A percentile compares a stretch with the other conserved stretches of the same genome.
These are phyloP conservation scores for Chaetogeoica ovagalla DNA, from an alignment of 2,888 invertebrate species.

Conservation along the genomic window DNA sequence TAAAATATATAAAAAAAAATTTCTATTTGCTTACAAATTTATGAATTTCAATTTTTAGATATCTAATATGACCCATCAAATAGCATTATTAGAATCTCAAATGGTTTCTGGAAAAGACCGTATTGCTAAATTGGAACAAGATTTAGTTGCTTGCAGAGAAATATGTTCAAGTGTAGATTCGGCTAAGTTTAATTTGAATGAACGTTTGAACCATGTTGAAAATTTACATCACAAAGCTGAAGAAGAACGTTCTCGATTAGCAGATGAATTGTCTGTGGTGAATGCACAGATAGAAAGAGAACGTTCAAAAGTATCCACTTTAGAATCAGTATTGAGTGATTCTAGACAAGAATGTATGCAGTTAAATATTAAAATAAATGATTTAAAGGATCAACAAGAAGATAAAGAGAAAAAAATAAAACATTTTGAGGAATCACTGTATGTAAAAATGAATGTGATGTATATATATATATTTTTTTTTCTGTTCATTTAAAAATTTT, in stretches of 20 bases:
- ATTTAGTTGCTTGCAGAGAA: slow-evolving; percentile 66
- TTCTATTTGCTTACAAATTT: slow-evolving; percentile 3
- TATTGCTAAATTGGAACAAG: slow-evolving; percentile 66
- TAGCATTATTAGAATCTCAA: slow-evolving; percentile 70
- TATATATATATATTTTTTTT: not conserved
- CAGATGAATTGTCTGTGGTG: slow-evolving; percentile 12
- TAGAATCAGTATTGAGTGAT: slow-evolving; percentile 65
- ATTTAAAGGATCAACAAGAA: slow-evolving; percentile 62
- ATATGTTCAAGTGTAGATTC: slow-evolving; percentile 67
- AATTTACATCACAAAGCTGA: slow-evolving; percentile 64
- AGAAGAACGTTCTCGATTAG: slow-evolving; percentile 60
- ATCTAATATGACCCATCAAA: slow-evolving; percentile 63
- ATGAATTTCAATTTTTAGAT: slow-evolving; percentile 59
- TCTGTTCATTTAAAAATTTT: not conserved
- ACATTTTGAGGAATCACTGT: slow-evolving; percentile 24
- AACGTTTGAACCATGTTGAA: slow-evolving; percentile 68
- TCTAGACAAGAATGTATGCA: slow-evolving; percentile 68
- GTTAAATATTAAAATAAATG: slow-evolving; percentile 67
- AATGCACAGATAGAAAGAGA: slow-evolving; percentile 59
- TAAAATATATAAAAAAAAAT: not conserved
- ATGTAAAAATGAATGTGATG: slow-evolving; percentile 1
- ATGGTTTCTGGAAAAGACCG: slow-evolving; percentile 66
- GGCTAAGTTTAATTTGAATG: slow-evolving; percentile 59
- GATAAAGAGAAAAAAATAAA: slow-evolving; percentile 27
- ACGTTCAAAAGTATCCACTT: slow-evolving; percentile 58